Conservation (phyloP, 2,797 vertebrate species). For the Coluber constrictor region DNA sequence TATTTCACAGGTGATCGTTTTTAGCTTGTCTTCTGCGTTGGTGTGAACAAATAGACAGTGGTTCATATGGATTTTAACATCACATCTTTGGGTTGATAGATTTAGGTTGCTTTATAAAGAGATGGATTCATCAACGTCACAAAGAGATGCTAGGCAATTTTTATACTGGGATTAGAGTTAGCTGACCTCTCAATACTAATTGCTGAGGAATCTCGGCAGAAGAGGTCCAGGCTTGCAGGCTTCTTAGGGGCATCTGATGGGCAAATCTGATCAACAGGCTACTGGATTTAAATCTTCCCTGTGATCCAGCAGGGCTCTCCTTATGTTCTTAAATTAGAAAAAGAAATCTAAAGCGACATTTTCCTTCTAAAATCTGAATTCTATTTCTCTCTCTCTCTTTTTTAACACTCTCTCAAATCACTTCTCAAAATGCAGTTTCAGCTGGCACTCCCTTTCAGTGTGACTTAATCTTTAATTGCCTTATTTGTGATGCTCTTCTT, state of each 20-base stretch:
- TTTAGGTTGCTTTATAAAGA: neutral
- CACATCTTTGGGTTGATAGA: neutral
- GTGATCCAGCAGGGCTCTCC: neutral
- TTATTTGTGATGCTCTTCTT: slow-evolving; percentile 16
- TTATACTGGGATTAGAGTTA: neutral
- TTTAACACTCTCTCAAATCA: neutral
- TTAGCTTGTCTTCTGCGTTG: neutral
- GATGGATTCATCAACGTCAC: neutral
- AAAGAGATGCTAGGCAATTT: neutral
- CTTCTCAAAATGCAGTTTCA: slow-evolving; percentile 27
- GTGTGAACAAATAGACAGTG: neutral
- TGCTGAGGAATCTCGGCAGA: neutral
- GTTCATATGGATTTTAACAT: neutral
- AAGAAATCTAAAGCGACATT: neutral
- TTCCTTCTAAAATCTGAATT: neutral
- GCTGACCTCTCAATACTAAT: neutral
- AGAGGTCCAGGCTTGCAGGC: neutral
- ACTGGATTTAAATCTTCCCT: neutral
- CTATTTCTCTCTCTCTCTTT: neutral
- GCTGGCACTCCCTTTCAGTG: slow-evolving; percentile 23
- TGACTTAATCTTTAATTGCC: slow-evolving; percentile 13
- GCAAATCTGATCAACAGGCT: neutral
- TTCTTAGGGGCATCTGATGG: neutral
- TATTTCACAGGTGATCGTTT: neutral
- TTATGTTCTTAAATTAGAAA: neutral